Base-by-base conservation (phyloP, 2,888 invertebrate genomes). In the Pteria penguin region DNA sequence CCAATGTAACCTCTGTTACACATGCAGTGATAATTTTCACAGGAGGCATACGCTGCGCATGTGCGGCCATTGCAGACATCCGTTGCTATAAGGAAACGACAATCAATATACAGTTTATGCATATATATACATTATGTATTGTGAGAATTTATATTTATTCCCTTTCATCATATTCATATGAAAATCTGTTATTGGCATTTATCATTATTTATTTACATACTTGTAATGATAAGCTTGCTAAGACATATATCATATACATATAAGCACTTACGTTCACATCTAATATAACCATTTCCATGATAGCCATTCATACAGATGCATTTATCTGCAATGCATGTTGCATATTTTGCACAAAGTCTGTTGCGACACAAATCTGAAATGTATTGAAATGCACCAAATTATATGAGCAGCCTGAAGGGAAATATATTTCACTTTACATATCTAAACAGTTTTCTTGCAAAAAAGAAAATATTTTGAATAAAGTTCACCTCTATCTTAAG, bases 261-360 rank as follows among this genome's bases (percentile, higher is more conserved):
- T n/a, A n/a, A n/a, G n/a, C n/a, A n/a, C 67, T 29, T 67, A 67
- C 67, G 29, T 29, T 67, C 67, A 31, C 67, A 67, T 54, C 57
- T 52, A 32, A 8, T 67, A 32, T 67, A 67, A 2, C 67, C 67
- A 22, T 67, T 54, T n/a, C 67, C 67, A 57, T 67, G 67, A 32
- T 57, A 67, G 22, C 67, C 67, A 11, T 22, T 45, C n/a, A 27
- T 31, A 31, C 67, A 67, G 18, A 67, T n/a, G 54, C 67, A 67
- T 54, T 29, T 31, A 22, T 55, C 52, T n/a, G 54, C 18, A 0
- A 27, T 22, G 22, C 67, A 67, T 4, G 18, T 1, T 4, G 63
- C 63, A 33, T 63, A 5, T 63, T 63, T 32, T n/a, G 36, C 18
- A n/a, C 63, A 63, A 63, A 63, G n/a, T 24, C 63, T 33, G 5